phyloP scores from a whole-genome alignment of 2,113 vertebrate species.

The Pogonocichla stellata region DNA sequence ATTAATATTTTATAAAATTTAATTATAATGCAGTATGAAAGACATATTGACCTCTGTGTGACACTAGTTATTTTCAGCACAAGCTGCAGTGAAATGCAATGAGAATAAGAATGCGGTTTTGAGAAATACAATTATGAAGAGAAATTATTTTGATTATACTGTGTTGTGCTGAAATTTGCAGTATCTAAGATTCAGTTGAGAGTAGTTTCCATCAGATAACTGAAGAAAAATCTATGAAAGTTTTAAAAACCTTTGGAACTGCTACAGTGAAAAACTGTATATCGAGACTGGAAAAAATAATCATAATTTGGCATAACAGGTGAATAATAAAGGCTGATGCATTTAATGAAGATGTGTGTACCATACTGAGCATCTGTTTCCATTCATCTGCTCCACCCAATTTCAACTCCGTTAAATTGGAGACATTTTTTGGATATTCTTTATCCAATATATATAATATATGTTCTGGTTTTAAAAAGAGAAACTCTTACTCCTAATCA shows the following conservation, averaged over 20 bases:
- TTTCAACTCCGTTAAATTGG: background rate
- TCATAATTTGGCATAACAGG: background rate
- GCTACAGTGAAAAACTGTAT: background rate
- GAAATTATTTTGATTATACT: background rate
- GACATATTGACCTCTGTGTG: background rate
- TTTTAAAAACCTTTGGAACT: background rate
- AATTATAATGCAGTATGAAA: background rate
- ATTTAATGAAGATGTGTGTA: background rate
- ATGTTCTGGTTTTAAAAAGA: background rate
- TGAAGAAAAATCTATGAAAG: background rate
- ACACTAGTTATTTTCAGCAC: background rate
- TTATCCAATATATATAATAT: background rate
- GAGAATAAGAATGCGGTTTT: background rate
- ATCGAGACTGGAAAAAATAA: background rate
- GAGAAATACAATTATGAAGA: background rate
- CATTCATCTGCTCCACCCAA: background rate
- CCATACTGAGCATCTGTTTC: background rate
- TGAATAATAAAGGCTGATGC: background rate
- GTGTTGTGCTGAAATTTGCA: background rate
- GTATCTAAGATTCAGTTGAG: background rate
- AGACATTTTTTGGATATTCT: background rate
- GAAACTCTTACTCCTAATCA: background rate
- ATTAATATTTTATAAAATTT: constrained; percentile 8
- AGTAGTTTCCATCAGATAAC: background rate
- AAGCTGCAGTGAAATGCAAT: background rate